Evolutionary conservation across 2,797 vertebrate genomes (phyloP), one percentile per base, ranked within the genome.

Genomic region (Myioborus miniatus): DNA sequence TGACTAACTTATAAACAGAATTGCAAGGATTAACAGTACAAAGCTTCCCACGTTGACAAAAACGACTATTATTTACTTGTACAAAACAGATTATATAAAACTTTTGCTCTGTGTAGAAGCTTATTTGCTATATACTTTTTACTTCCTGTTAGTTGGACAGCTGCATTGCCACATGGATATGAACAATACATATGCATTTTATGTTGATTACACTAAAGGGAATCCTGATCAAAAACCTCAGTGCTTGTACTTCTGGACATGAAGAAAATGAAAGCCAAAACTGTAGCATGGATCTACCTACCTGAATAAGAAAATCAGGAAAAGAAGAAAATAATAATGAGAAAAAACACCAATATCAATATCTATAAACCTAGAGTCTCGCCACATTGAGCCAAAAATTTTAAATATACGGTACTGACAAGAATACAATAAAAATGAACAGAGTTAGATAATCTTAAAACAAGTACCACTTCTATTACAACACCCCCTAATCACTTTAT

Each of bases 401-500:
- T 69, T 10, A 75, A 58, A 41, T 41, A 58, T 39, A 26, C 8
- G 10, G 12, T 44, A 44, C n/a, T 44, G 15, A 60, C 11, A 77
- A 77, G 34, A 15, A 62, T 9, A 37, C 41, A 24, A 12, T 18
- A 89, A 86, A 67, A 79, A 71, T 30, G 2, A 63, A 63, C 3
- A 67, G 34, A 52, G 20, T 26, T 46, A 44, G 15, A 68, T 37
- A 50, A 83, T 47, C 36, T 55, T 68, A 37, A 71, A 9, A 34
- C 12, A 67, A 70, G 36, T 58, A 62, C 13, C 6, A 43, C 20
- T 71, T 71, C 7, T 9, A 21, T 21, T 68, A 22, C 18, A 86
- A 76, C 55, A 39, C 8, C 0, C 2, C 8, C 11, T 20, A 55
- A 67, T 46, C 0, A 12, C 67, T 71, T 19, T 24, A 9, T 3